Evolutionary conservation across 2,888 invertebrate species (phyloP), one percentile per base, ranked within the genome.

Genomic region (Drosophila tripunctata): DNA sequence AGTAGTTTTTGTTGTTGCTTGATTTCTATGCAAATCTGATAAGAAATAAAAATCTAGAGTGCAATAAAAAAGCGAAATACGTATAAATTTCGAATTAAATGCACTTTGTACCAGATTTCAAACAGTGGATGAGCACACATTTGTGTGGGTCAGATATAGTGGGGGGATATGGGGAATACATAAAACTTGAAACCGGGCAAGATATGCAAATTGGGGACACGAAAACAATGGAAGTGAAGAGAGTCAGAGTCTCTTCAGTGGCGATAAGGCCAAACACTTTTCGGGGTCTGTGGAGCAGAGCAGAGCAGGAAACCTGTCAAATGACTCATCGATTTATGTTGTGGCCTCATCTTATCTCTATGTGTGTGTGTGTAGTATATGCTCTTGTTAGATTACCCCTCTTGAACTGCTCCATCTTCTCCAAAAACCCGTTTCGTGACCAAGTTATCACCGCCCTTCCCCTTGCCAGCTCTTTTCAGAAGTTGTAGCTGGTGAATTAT

Each of bases 271-370:
- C 30, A 48, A n/a, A 72, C 62, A 63, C 58, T 72, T 64, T 73
- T 24, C n/a, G n/a, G 33, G 50, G 33, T 54, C 43, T 48, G 56
- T 40, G 21, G 62, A 50, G 45, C 50, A 67, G 57, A 58, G 56
- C 35, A 19, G 62, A 50, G 45, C 50, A 67, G 57, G 63, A 72
- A 72, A 72, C 73, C 65, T 70, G 70, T 66, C 70, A 74, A 71
- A 75, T 75, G 75, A 75, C 67, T 75, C 75, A 75, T 75, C 75
- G 72, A 75, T 75, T 67, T 75, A 71, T 75, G 57, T 57, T 33
- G 41, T 19, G 40, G 51, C 43, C 69, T 54, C 55, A 54, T 62
- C 63, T 72, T 72, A 72, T 72, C 71, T 51, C 27, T 17, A 36
- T 38, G 24, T 27, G 24, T 27, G 24, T 5, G 24, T 24, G 24